Evolutionary conservation across 2,797 vertebrate species (phyloP), one percentile per base, ranked within the genome.

Genomic region (Triplophysa bombifrons): DNA sequence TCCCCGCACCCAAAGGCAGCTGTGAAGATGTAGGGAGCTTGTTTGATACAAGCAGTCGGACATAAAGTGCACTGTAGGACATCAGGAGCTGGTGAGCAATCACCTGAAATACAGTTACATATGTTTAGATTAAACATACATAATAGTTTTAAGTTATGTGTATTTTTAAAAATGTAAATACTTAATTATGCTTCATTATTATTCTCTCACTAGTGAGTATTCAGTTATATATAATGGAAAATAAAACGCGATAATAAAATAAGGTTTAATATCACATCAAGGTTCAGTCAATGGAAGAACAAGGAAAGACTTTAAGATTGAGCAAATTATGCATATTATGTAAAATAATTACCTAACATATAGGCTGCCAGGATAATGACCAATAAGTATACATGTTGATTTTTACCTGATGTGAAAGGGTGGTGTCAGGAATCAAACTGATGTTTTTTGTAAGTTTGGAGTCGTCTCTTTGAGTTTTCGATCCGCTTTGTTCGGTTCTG

Each of bases 21-120:
- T 84, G 67, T 10, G 91, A 76, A 0, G 74, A 78, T 17, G 72
- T 69, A 0, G 92, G 86, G 61, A 95, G 88, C 74, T 83, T 86
- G 71, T 91, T 80, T 22, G 91, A 92, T 41, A 91, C 83, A 79
- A 94, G 86, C 79, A 95, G 90, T 80, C 89, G 93, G 76, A 94
- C 87, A n/a, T 94, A 95, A 3, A 84, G 81, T 0, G 93, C 90
- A 14, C 93, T 92, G 90, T 93, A 94, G 50, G 90, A 93, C 89
- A 95, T 86, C 80, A 95, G 86, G 17, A 95, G 91, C 78, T 93
- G 93, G 84, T 91, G 76, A 6, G 94, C 93, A 72, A 88, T 89
- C 12, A 51, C 87, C 94, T 95, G 89, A n/a, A 81, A 63, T 50
- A 48, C 63, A n/a, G 14, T n/a, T 17, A 12, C 7, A 60, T 10